Evolutionary conservation across 2,888 invertebrate genomes (phyloP), one percentile per base, ranked within the genome.

Genomic region (Perdita meconis): DNA sequence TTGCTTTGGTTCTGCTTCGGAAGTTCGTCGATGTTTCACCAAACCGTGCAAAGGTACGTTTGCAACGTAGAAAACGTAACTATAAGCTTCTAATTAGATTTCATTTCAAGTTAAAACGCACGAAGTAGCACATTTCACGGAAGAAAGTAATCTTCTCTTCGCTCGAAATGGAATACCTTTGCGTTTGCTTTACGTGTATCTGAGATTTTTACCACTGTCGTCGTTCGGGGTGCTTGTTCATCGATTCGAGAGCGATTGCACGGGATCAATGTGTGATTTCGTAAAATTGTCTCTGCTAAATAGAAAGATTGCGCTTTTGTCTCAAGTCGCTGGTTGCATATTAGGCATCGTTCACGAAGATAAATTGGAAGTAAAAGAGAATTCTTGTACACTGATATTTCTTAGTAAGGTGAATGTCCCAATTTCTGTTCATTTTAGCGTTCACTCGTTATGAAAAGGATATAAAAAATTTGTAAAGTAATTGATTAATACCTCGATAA

Each of bases 211-310:
- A 88, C 92, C 94, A 2, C 81, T 93, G 2, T 92, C 93, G 16
- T 92, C 93, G 0, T 93, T 92, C 67, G 94, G 94, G 0, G 92
- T 91, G 2, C 86, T 94, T 26, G 88, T 94, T 1, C 92, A 93
- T 13, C 91, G 93, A 38, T 92, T 92, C 24, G 81, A 89, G 2
- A 83, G 90, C 8, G 90, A 91, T 42, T 90, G 90, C 30, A 90
- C 93, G 5, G 87, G 86, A 16, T 87, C 91, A 34, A 93, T 93
- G 79, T 91, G 93, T 3, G 71, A 87, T 56, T 70, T 70, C 19
- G 82, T 87, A 12, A 78, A 66, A 57, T 56, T 88, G 3, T 79
- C 78, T 12, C 63, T 88, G 10, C 76, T 82, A 40, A 81, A 70
- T 53, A 82, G 85, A 0, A 84, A 81, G 55, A 57, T 87, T 1